Base-by-base conservation (phyloP, 2,888 invertebrate species). In the Kryphioiulus occultus region DNA sequence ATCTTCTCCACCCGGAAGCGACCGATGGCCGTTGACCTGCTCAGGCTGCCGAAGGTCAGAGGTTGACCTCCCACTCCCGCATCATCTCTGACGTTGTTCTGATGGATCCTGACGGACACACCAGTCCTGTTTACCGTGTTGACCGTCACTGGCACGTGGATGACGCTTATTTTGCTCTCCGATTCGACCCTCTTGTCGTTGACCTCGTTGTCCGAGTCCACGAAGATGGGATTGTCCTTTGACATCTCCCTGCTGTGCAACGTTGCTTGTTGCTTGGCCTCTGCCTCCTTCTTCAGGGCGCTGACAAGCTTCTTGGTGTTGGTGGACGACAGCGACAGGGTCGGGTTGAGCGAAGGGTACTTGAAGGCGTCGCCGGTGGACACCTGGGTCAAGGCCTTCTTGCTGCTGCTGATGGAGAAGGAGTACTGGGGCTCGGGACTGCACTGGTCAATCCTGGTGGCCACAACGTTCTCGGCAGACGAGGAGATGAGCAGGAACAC, bases 401-500 rank as follows among this genome's bases (percentile, higher is more conserved):
- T 82, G 30, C 82, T 30, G 15, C 87, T 53, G 17, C 47, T 47
- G 26, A 85, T 47, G 47, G 87, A 47, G 85, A 87, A 87, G 26
- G 53, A 39, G 32, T 82, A 87, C 47, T 85, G 85, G 15, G 87
- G 84, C 35, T 53, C 35, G 3, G 87, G 87, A 35, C 87, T 84
- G 39, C 85, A 84, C 19, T 87, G 42, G 85, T 87, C 87, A 7
- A 87, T 87, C 19, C 87, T 39, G 53, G 87, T 53, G 53, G 87
- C 87, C 30, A 85, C 47, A 2, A 87, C 87, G 39, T 87, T 87
- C 30, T 87, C 87, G 10, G 87, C 87, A 0, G 87, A 87, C 19
- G 87, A 87, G 26, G 82, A 30, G 32, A 87, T 87, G 30, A 87
- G 30, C 32, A 87, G 87, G 82, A 87, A 87, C 47, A 87, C 87